These are phyloP conservation scores for Falco berigora DNA, from an alignment of 2,797 vertebrate species.

Conservation along the genomic window DNA sequence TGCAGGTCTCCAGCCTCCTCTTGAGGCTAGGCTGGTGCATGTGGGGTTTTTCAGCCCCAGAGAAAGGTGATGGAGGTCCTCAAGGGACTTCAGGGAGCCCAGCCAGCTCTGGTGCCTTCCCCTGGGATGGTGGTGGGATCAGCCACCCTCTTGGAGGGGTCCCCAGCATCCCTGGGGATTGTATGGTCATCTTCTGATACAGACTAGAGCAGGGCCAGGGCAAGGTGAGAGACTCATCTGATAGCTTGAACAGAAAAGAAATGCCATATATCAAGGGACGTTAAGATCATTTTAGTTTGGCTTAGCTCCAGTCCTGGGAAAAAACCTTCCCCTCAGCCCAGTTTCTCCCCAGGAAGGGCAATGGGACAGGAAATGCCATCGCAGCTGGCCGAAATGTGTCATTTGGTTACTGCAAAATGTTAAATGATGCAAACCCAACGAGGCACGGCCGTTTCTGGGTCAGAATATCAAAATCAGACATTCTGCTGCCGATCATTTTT, in stretches of 20 bases:
- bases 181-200: not conserved
- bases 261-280: not conserved
- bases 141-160: not conserved
- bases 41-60: not conserved
- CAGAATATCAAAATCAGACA: not conserved
- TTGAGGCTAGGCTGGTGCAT: not conserved
- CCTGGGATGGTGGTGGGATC: rapidly evolving
- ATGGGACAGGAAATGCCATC: not conserved
- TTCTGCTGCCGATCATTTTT: not conserved
- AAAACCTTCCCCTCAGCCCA: not conserved
- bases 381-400: not conserved
- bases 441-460: not conserved
- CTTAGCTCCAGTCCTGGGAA: not conserved
- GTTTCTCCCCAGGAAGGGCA: not conserved
- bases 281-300: not conserved
- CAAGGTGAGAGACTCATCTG: not conserved
- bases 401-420: not conserved
- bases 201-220: not conserved
- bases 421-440: not conserved
- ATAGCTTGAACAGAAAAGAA: not conserved
- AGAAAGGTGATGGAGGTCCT: not conserved
- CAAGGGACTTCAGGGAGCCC: not conserved
- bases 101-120: not conserved
- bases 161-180: not conserved
- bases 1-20: not conserved